Conservation (phyloP, 2,113 vertebrate genomes). For the Monarcha castaneiventris region DNA sequence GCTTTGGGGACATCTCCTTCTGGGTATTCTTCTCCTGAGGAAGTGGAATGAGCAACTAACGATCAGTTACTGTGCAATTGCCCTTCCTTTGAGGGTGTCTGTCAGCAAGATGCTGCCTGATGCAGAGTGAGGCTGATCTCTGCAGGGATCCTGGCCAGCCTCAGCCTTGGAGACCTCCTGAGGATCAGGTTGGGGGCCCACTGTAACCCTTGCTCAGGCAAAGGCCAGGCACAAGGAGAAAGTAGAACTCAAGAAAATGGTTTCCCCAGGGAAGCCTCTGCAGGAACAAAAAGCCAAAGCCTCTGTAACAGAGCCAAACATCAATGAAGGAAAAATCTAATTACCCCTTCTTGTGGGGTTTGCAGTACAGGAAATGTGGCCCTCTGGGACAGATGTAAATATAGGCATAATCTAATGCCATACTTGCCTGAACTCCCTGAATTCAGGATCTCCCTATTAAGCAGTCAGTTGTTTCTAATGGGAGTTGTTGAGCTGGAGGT, state of each 20-base stretch:
- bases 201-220: not conserved
- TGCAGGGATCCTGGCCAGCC: not conserved
- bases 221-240: not conserved
- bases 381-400: not conserved
- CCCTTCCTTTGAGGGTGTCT: not conserved
- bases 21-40: fast-evolving
- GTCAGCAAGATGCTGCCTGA: not conserved
- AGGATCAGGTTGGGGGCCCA: not conserved
- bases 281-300: not conserved
- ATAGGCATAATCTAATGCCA: not conserved
- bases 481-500: not conserved
- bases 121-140: not conserved
- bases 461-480: not conserved
- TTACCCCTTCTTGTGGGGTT: not conserved
- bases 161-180: not conserved
- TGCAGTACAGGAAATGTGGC: not conserved
- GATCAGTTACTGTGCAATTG: not conserved
- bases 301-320: not conserved
- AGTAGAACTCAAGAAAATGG: not conserved
- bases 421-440: not conserved
- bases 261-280: not conserved
- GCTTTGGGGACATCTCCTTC: not conserved
- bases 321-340: not conserved
- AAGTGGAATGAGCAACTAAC: not conserved
- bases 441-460: not conserved